These are phyloP conservation scores for Eretmochelys imbricata DNA, from an alignment of 2,113 vertebrate genomes.

Conservation along the genomic window DNA sequence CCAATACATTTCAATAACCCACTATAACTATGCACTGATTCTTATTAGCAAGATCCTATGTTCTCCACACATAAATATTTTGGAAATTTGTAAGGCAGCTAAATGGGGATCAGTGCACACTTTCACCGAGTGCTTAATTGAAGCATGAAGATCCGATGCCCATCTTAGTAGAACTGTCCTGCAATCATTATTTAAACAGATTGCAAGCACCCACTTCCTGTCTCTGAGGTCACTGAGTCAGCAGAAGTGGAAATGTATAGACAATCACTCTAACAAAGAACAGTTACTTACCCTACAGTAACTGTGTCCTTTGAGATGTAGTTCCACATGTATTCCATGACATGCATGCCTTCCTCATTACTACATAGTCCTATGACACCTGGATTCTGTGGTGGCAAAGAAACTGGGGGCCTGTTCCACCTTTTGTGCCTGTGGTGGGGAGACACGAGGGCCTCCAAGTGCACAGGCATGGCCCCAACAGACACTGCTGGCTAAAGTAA, in stretches of 20 bases:
- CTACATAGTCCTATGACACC: too few species aligned
- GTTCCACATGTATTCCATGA: too few species aligned
- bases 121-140: neutral
- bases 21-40: neutral
- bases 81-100: neutral
- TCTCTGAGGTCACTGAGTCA: neutral
- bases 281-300: neutral
- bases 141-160: neutral
- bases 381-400: too few species aligned
- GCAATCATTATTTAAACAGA: neutral
- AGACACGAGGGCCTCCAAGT: too few species aligned
- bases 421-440: too few species aligned
- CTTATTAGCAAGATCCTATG: neutral
- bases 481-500: too few species aligned
- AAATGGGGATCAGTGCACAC: rapidly evolving
- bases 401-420: too few species aligned
- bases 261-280: neutral
- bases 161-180: neutral
- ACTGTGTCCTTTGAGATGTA: too few species aligned
- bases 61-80: neutral
- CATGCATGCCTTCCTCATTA: too few species aligned
- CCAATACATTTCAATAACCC: neutral
- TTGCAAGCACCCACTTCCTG: neutral
- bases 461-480: too few species aligned
- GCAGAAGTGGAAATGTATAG: neutral